Evolutionary conservation across 2,113 vertebrate genomes (phyloP).

Genomic region (Macquaria ambigua): DNA sequence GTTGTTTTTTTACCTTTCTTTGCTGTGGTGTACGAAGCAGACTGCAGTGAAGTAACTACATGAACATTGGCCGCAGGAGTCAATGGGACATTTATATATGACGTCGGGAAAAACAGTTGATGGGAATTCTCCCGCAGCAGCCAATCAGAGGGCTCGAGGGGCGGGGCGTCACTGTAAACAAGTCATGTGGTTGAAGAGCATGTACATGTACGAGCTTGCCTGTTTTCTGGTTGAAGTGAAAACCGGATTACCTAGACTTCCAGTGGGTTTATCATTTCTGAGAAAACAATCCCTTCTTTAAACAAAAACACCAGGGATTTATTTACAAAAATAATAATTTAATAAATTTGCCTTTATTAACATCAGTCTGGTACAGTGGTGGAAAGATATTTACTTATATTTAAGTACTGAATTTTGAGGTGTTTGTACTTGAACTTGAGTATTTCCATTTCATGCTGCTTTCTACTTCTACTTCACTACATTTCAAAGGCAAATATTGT

Average conservation of each 20-base stretch:
- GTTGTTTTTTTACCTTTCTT: constrained; percentile 52
- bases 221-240: not conserved
- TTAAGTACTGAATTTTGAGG: too few relatives aligned
- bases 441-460: too few relatives aligned
- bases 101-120: constrained; percentile 18
- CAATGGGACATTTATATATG: constrained; percentile 45
- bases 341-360: not conserved
- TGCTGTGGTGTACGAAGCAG: fast-evolving
- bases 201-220: not conserved
- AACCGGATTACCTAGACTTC: not conserved
- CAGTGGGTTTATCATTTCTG: not conserved
- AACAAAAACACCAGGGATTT: too few relatives aligned
- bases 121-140: not conserved
- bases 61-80: too few relatives aligned
- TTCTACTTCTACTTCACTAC: too few relatives aligned
- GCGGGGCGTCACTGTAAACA: constrained; percentile 37
- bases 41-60: fast-evolving
- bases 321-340: not conserved
- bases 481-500: too few relatives aligned
- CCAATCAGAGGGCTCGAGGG: constrained; percentile 66
- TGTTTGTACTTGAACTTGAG: too few relatives aligned
- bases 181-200: constrained; percentile 29
- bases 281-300: not conserved
- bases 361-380: not conserved
- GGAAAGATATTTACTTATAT: not conserved